Evolutionary conservation across 2,797 vertebrate species (phyloP), one percentile per base, ranked within the genome.

Genomic region (Catostomus latipinnis): DNA sequence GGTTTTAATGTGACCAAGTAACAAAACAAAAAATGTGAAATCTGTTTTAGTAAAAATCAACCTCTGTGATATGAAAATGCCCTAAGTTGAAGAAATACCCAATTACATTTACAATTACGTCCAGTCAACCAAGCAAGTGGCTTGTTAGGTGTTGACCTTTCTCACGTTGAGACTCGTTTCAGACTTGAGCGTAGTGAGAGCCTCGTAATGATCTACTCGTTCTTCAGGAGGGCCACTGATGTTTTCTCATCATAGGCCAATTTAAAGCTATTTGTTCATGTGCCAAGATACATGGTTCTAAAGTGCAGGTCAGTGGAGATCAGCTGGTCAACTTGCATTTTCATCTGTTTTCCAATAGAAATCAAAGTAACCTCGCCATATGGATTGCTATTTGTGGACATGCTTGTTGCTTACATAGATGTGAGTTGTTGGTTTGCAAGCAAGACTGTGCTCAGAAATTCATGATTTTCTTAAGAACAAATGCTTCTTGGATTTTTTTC

Each of bases 231-330:
- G 95, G 92, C 93, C 94, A 89, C 92, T 93, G 92, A 92, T 95
- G 94, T 96, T 96, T 96, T 96, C 94, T 96, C 94, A 96, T 96
- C 94, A 96, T 93, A 93, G 96, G 95, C 93, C 93, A 96, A 95
- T 97, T 96, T 95, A 96, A 93, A 95, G 93, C 89, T 92, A 94
- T 96, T 95, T 96, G 93, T 95, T 96, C 34, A 34, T 2, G 34
- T 34, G 34, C 34, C 88, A 90, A 93, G 93, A 90, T 93, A 34
- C 34, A 34, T 34, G 34, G 34, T 34, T 34, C 34, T 34, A 34
- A 85, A 87, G 85, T 89, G 87, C 86, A 89, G 68, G 80, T 86
- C 84, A 72, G 63, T 56, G 22, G 78, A 76, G 83, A 84, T 84
- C 65, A 53, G 13, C 50, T 34, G 34, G 34, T 34, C 34, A 34